Conservation (phyloP, 2,113 vertebrate genomes). For the Columba livia region DNA sequence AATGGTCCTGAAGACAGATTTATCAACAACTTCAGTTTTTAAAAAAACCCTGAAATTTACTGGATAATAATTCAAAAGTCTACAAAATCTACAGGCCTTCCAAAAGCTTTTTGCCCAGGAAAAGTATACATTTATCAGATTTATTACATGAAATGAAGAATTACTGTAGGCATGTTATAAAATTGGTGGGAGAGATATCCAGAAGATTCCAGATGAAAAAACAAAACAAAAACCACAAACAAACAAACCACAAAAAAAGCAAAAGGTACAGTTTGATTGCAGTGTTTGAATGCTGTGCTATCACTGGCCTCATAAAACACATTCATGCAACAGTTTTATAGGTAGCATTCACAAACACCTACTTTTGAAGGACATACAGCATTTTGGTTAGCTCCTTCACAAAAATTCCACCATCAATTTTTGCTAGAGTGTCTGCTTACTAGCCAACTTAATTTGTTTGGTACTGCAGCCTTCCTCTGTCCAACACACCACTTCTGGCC, state of each 20-base stretch:
- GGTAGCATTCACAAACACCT: neutral
- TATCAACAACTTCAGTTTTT: neutral
- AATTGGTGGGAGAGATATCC: neutral
- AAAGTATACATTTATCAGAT: neutral
- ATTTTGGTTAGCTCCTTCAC: neutral
- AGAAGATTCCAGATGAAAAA: neutral
- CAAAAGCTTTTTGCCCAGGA: neutral
- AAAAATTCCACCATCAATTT: neutral
- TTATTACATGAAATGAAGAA: neutral
- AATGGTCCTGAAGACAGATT: neutral
- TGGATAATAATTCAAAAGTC: neutral
- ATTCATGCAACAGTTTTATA: neutral
- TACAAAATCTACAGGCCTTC: neutral
- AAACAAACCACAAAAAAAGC: neutral
- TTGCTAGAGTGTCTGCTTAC: neutral
- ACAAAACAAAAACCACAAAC: no score
- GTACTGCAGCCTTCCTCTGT: neutral
- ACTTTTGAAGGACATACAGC: neutral
- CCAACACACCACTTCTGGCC: neutral
- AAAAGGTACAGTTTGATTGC: neutral
- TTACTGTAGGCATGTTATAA: neutral
- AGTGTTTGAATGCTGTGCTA: neutral
- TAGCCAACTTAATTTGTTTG: neutral
- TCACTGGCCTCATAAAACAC: neutral
- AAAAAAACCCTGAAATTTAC: neutral